Base-by-base conservation (phyloP, 2,113 vertebrate species). In the Nasalis larvatus region DNA sequence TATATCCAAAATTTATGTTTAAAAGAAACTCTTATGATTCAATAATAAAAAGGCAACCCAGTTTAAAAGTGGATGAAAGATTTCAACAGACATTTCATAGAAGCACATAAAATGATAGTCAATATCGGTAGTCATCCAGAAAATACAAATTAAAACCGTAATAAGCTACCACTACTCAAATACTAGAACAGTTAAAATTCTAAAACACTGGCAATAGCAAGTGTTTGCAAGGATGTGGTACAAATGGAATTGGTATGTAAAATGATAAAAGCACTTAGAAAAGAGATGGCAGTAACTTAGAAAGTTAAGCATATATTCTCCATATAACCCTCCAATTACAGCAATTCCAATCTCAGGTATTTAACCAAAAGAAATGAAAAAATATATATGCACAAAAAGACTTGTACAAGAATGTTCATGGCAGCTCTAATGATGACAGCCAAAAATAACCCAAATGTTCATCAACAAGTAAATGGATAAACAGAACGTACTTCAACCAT, bases 401-500 rank as follows among this genome's bases (percentile, higher is more conserved):
- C 58, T 49, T 18, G 4, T 14, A 4, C 2, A 49, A 11, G 14
- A 86, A 85, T 40, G 77, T 76, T 25, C 56, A 2, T 4, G 20
- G 54, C 9, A 49, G 35, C 4, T 90, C 16, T 91, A 4, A 1
- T 25, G 16, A 3, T 18, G 63, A 85, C 7, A 63, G 21, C 40
- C 6, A 4, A 66, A 85, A 54, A 54, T n/a, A 92, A 35, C 23
- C 2, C 63, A 52, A 78, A 49, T 18, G 7, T 35, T n/a, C 40
- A 21, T n/a, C 77, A 84, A 35, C 20, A 58, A 23, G 56, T 45
- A 49, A 92, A 3, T 35, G 54, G 23, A 82, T 21, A 77, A 35
- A n/a, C 8, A 54, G 45, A 77, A 0, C 16, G 3, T 14, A 32
- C 35, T 71, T 0, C 35, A 27, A n/a, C 4, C 35, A 12, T 0